Conservation (phyloP, 2,797 vertebrate genomes). For the Melanotaenia pygmaea region DNA sequence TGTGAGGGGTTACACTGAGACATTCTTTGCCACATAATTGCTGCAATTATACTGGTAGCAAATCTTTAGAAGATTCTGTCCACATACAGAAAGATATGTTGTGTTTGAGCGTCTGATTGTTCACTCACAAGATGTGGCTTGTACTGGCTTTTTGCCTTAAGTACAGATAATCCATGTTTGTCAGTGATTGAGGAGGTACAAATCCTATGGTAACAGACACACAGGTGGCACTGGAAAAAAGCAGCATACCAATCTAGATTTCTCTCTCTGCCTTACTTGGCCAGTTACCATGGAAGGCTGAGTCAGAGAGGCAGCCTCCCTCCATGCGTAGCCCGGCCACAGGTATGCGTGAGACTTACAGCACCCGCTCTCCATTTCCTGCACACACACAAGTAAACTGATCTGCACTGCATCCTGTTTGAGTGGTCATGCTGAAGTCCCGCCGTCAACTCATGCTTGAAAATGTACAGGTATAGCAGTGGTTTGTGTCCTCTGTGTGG, state of each 20-base stretch:
- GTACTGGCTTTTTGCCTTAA: constrained; percentile 80
- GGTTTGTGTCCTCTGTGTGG: neutral
- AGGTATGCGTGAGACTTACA: constrained; percentile 52
- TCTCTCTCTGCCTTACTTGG: constrained; percentile 51
- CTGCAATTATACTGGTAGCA: constrained; percentile 62
- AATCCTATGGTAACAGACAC: constrained; percentile 84
- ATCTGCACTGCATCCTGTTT: constrained; percentile 57
- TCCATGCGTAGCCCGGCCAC: constrained; percentile 29
- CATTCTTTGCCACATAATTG: constrained; percentile 53
- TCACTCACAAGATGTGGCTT: constrained; percentile 82
- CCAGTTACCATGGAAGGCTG: constrained; percentile 43
- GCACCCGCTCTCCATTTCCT: constrained; percentile 23
- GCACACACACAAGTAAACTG: constrained; percentile 16
- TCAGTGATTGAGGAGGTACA: constrained; percentile 88
- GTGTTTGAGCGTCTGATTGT: constrained; percentile 75
- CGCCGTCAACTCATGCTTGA: constrained; percentile 27
- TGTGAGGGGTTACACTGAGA: constrained; percentile 40
- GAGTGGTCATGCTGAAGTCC: constrained; percentile 46
- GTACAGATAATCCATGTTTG: constrained; percentile 85
- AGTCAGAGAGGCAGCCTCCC: constrained; percentile 48
- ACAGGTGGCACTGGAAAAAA: constrained; percentile 82
- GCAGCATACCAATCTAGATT: constrained; percentile 74
- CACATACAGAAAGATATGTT: constrained; percentile 67
- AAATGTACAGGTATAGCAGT: neutral
- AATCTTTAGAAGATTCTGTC: constrained; percentile 55